These are phyloP conservation scores for Bombylius discolor DNA, from an alignment of 2,888 invertebrate genomes.

Conservation along the genomic window DNA sequence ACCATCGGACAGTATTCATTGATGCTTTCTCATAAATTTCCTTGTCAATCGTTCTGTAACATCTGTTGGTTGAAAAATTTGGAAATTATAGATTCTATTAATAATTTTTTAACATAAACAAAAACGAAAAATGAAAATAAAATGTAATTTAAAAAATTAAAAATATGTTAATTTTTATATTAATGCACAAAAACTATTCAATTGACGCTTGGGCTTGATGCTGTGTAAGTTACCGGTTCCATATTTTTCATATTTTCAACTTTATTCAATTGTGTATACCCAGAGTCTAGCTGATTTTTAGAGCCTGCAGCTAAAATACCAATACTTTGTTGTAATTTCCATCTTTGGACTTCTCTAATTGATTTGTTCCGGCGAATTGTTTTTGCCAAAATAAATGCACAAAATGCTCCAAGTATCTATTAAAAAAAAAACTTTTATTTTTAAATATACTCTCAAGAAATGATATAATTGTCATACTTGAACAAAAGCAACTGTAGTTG, in stretches of 20 bases:
- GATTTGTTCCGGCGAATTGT: slow-evolving; percentile 68
- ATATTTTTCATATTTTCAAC: slow-evolving; percentile 18
- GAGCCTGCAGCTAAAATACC: slow-evolving; percentile 29
- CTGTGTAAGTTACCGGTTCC: slow-evolving; percentile 28
- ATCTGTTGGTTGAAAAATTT: too few relatives aligned
- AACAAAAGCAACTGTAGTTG: slow-evolving; percentile 65
- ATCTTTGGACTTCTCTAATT: slow-evolving; percentile 54
- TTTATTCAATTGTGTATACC: slow-evolving; percentile 31
- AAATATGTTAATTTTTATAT: too few relatives aligned
- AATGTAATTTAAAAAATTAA: too few relatives aligned
- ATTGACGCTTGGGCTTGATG: slow-evolving; percentile 33
- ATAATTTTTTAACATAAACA: too few relatives aligned
- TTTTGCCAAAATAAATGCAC: slow-evolving; percentile 78
- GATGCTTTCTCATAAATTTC: too few relatives aligned
- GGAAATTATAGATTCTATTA: too few relatives aligned
- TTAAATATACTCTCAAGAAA: slow-evolving; percentile 1
- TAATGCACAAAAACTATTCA: slow-evolving; percentile 10
- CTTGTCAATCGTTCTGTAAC: too few relatives aligned
- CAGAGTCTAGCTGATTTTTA: slow-evolving; percentile 22
- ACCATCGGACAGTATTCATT: too few relatives aligned
- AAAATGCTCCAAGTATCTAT: slow-evolving; percentile 73
- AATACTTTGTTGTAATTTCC: slow-evolving; percentile 43
- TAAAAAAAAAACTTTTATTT: slow-evolving; percentile 17
- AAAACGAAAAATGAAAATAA: too few relatives aligned
- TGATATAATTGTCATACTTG: slow-evolving; percentile 42